A percentile compares a stretch with the other conserved stretches of the same genome.
Evolutionary conservation across 2,888 invertebrate species (phyloP).

Genomic region (Eristalinus aeneus): DNA sequence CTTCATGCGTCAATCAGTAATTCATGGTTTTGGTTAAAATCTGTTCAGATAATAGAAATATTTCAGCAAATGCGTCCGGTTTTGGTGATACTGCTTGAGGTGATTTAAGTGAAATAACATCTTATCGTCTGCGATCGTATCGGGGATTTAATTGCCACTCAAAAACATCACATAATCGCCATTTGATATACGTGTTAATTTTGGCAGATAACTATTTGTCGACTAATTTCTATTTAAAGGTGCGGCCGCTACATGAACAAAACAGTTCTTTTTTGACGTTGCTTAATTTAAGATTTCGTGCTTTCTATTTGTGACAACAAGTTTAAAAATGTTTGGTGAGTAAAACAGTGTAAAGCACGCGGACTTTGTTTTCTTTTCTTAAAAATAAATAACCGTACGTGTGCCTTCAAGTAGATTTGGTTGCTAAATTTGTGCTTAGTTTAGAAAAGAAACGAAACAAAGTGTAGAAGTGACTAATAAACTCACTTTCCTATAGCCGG

Average conservation of each 20-base stretch:
- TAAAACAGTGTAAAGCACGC: too few relatives aligned
- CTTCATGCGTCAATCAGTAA: too few relatives aligned
- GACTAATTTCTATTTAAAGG: conserved; percentile 17
- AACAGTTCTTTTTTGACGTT: background rate
- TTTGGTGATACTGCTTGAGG: conserved; percentile 67
- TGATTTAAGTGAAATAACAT: background rate
- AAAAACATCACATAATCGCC: conserved; percentile 44
- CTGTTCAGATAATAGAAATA: conserved; percentile 41
- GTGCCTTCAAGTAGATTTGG: too few relatives aligned
- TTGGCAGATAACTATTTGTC: background rate
- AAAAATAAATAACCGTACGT: too few relatives aligned
- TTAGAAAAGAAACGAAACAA: too few relatives aligned
- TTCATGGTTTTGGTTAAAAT: too few relatives aligned
- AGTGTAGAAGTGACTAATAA: too few relatives aligned
- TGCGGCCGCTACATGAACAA: background rate
- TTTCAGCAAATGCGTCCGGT: background rate
- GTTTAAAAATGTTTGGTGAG: background rate
- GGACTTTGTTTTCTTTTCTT: too few relatives aligned
- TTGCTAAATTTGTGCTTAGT: too few relatives aligned
- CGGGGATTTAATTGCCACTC: conserved; percentile 34
- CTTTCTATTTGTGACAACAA: too few relatives aligned
- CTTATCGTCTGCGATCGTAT: conserved; percentile 33
- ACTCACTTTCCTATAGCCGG: too few relatives aligned
- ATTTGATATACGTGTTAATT: background rate
- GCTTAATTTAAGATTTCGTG: too few relatives aligned